Conservation (phyloP, 2,888 invertebrate genomes). For the Listrodromus nycthemerus region DNA sequence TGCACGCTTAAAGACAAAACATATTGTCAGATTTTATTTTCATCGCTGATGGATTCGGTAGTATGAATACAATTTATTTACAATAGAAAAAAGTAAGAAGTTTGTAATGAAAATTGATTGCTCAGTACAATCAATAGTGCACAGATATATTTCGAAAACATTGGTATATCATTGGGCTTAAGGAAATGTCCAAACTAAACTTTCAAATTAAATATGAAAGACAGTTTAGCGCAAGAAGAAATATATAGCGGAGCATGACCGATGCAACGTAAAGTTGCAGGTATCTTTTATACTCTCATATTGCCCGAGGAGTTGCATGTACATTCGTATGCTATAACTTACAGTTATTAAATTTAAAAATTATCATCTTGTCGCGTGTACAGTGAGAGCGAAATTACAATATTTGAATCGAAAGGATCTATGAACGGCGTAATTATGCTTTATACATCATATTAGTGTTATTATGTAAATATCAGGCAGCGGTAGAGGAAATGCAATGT, state of each 20-base stretch:
- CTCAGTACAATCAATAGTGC: neutral
- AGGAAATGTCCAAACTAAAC: neutral
- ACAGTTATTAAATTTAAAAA: constrained; percentile 13
- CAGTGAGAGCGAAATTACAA: neutral
- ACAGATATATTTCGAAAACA: constrained; percentile 8
- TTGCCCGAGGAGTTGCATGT: constrained; percentile 12
- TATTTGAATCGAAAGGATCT: neutral
- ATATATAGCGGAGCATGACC: constrained; percentile 20
- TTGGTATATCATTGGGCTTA: neutral
- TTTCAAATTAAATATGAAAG: constrained; percentile 7
- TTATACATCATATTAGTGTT: constrained; percentile 18
- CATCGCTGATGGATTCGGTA: constrained; percentile 36
- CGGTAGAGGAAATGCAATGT: constrained; percentile 44
- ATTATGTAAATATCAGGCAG: constrained; percentile 43
- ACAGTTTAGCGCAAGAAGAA: neutral
- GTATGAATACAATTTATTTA: constrained; percentile 74
- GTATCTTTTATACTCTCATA: neutral
- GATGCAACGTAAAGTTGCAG: constrained; percentile 14
- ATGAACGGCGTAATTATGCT: constrained; percentile 7
- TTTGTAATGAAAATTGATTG: constrained; percentile 47
- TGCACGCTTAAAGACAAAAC: neutral
- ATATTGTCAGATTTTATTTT: constrained; percentile 40
- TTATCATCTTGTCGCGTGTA: neutral
- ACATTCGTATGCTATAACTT: neutral
- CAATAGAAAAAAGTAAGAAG: constrained; percentile 72